phyloP scores from a whole-genome alignment of 2,113 vertebrate genomes.

The Ciconia maguari region DNA sequence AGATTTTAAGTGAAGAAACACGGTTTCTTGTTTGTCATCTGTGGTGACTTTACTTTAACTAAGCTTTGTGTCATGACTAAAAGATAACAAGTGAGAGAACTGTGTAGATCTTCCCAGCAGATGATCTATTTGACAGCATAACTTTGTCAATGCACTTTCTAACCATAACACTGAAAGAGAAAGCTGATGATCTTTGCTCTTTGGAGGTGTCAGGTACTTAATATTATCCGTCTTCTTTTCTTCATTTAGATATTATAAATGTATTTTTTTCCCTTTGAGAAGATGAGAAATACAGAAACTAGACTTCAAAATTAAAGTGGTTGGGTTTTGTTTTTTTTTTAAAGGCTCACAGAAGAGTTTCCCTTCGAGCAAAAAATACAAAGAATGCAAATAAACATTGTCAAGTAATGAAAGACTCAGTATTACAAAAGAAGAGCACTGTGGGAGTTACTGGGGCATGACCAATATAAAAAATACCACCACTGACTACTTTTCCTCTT shows the following conservation, averaged over 20 bases:
- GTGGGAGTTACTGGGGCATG: not conserved
- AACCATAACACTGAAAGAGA: not conserved
- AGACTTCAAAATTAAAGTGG: not conserved
- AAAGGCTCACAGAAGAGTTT: not conserved
- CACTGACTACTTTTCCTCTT: not conserved
- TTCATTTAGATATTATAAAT: not conserved
- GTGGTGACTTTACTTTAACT: not conserved
- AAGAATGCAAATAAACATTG: conserved; percentile 48
- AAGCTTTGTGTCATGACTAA: not conserved
- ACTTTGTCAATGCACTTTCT: not conserved
- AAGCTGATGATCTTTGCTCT: conserved; percentile 9
- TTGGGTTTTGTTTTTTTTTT: not conserved
- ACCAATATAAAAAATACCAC: conserved; percentile 16
- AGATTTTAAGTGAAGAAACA: not conserved
- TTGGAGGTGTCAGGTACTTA: not conserved
- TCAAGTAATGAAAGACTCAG: not conserved
- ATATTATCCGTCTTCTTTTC: not conserved
- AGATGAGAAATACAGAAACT: conserved; percentile 16
- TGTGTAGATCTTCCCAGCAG: not conserved
- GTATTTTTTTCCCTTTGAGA: not conserved
- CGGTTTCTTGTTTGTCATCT: not conserved
- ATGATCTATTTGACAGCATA: not conserved
- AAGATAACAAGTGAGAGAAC: not conserved
- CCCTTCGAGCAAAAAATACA: not conserved
- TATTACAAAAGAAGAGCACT: conserved; percentile 22